A percentile compares a stretch with the other conserved stretches of the same genome.
These are phyloP conservation scores for Cyprinodon variegatus DNA, from an alignment of 2,113 vertebrate genomes.

Conservation along the genomic window DNA sequence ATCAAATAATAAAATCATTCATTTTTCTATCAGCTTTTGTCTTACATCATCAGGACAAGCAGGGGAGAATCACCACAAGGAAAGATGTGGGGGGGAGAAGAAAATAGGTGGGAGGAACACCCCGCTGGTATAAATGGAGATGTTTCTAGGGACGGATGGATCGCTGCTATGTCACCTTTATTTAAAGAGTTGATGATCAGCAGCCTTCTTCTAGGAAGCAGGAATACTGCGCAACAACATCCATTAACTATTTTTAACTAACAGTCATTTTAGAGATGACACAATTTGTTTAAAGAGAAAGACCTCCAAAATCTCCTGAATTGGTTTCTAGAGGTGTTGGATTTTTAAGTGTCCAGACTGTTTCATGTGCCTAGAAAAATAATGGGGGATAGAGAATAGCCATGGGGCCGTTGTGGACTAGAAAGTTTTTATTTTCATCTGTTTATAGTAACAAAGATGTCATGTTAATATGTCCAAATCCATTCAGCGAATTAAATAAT, in stretches of 20 bases:
- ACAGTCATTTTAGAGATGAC: neutral
- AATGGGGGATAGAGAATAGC: too few species aligned
- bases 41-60: slow-evolving; percentile 8
- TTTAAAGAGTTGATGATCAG: slow-evolving; percentile 61
- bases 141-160: slow-evolving; percentile 60
- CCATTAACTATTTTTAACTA: neutral
- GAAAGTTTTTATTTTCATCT: too few species aligned
- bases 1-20: slow-evolving; percentile 60
- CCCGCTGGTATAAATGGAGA: slow-evolving; percentile 31
- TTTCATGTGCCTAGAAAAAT: neutral
- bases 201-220: slow-evolving; percentile 48
- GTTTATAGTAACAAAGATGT: too few species aligned
- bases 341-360: neutral
- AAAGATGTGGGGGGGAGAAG: neutral
- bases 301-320: neutral
- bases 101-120: slow-evolving; percentile 7
- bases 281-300: neutral
- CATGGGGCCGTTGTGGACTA: too few species aligned
- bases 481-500: too few species aligned
- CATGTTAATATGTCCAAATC: too few species aligned
- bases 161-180: slow-evolving; percentile 43
- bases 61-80: neutral
- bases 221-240: neutral
- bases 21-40: slow-evolving; percentile 41
- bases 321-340: neutral